phyloP scores from a whole-genome alignment of 2,797 vertebrate species.

The Sebastes iracundus region DNA sequence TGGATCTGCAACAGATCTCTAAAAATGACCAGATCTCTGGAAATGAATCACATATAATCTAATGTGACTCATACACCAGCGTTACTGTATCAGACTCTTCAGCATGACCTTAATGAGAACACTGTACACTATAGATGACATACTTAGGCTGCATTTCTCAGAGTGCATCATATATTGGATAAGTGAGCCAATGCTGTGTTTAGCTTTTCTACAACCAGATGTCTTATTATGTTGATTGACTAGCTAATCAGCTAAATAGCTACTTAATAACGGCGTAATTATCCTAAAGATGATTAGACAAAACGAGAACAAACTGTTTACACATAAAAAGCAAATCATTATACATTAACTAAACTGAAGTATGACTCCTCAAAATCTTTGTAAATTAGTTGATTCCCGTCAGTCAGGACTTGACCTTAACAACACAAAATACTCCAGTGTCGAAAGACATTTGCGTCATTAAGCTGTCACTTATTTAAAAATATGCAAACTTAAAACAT shows the following conservation, averaged over 20 bases:
- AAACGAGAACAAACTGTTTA: background rate
- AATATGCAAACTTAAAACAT: background rate
- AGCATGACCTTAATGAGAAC: conserved; percentile 43
- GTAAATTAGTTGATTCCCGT: background rate
- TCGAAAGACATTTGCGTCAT: background rate
- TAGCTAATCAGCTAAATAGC: background rate
- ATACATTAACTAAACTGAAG: background rate
- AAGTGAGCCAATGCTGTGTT: conserved; percentile 14
- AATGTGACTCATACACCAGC: conserved; percentile 47
- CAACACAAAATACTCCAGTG: background rate
- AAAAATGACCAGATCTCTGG: conserved; percentile 32
- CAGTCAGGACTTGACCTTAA: background rate
- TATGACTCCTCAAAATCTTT: background rate
- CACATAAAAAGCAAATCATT: background rate
- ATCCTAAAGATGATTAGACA: conserved; percentile 4
- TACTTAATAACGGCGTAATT: background rate
- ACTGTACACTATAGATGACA: conserved; percentile 2
- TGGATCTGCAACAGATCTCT: conserved; percentile 38
- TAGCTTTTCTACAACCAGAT: conserved; percentile 1
- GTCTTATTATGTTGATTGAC: background rate
- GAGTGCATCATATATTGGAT: conserved; percentile 15
- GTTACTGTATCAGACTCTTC: conserved; percentile 28
- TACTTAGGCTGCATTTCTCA: conserved; percentile 7
- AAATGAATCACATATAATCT: conserved; percentile 39
- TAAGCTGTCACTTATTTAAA: background rate